phyloP scores from a whole-genome alignment of 2,113 vertebrate species.

The Leucopsar rothschildi region DNA sequence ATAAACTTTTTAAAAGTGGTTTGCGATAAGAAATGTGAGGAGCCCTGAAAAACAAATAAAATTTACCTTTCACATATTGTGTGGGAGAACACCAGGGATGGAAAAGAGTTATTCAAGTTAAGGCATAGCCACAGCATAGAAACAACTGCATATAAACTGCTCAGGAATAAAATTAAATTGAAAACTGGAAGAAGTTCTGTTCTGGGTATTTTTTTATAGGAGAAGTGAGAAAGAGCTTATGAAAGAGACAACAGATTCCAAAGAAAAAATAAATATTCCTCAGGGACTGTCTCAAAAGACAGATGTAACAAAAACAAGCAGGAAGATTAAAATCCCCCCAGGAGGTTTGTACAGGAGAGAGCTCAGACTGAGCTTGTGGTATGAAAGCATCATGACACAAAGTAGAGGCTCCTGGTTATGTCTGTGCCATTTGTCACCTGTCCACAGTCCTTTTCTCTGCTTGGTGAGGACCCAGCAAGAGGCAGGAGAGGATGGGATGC shows the following conservation, averaged over 20 bases:
- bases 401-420: background rate
- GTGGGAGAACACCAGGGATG: background rate
- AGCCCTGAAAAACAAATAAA: background rate
- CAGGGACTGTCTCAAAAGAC: background rate
- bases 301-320: conserved; percentile 36
- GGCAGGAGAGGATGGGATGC: background rate
- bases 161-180: conserved; percentile 37
- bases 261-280: conserved; percentile 28
- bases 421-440: background rate
- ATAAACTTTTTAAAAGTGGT: background rate
- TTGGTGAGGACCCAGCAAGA: background rate
- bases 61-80: background rate
- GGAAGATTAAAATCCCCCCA: conserved; percentile 5
- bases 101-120: background rate
- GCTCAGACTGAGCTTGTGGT: background rate
- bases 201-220: conserved; percentile 19
- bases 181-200: conserved; percentile 16
- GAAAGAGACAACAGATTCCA: conserved; percentile 38
- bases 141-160: background rate
- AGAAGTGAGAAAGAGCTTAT: conserved; percentile 44
- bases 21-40: background rate
- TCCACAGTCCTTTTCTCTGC: background rate
- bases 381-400: background rate
- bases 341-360: background rate
- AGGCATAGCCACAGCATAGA: background rate